Conservation (phyloP, 2,797 vertebrate genomes). For the Leptatherina wallacei region DNA sequence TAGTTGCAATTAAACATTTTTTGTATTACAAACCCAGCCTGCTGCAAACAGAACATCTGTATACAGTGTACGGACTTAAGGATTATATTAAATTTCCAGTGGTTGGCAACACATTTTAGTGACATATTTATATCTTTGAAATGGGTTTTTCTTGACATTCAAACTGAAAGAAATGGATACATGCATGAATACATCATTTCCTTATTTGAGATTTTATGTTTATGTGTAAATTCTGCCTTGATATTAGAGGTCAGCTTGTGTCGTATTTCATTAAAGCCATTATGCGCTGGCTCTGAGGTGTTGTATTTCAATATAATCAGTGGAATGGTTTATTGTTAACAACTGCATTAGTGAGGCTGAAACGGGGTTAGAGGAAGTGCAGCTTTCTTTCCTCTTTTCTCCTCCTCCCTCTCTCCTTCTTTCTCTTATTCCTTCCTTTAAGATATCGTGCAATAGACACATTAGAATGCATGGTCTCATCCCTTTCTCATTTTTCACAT, state of each 20-base stretch:
- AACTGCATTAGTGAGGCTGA: constrained; percentile 70
- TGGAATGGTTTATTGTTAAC: constrained; percentile 71
- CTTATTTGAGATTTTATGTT: constrained; percentile 41
- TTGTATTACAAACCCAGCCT: constrained; percentile 2
- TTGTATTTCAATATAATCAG: constrained; percentile 58
- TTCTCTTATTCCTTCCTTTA: constrained; percentile 44
- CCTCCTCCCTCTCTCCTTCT: constrained; percentile 27
- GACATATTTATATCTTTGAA: constrained; percentile 10
- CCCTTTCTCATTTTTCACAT: constrained; percentile 83
- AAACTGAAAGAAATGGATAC: constrained; percentile 1
- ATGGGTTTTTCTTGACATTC: background rate
- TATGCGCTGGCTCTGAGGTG: constrained; percentile 47
- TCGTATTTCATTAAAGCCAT: constrained; percentile 63
- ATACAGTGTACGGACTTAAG: background rate
- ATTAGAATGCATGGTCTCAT: constrained; percentile 82
- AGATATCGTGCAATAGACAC: constrained; percentile 69
- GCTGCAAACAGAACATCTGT: background rate
- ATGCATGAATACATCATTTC: constrained; percentile 6
- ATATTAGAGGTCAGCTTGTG: constrained; percentile 53
- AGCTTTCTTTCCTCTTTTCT: constrained; percentile 33
- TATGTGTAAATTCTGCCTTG: constrained; percentile 32
- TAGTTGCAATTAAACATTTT: constrained; percentile 30
- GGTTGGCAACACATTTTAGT: constrained; percentile 12
- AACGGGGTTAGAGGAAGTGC: constrained; percentile 68
- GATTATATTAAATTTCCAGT: constrained; percentile 14